Percentiles rank a stretch among this genome's conserved stretches.
These are phyloP conservation scores for Dipodomys stephensi DNA, from an alignment of 2,113 vertebrate species.

Conservation along the genomic window DNA sequence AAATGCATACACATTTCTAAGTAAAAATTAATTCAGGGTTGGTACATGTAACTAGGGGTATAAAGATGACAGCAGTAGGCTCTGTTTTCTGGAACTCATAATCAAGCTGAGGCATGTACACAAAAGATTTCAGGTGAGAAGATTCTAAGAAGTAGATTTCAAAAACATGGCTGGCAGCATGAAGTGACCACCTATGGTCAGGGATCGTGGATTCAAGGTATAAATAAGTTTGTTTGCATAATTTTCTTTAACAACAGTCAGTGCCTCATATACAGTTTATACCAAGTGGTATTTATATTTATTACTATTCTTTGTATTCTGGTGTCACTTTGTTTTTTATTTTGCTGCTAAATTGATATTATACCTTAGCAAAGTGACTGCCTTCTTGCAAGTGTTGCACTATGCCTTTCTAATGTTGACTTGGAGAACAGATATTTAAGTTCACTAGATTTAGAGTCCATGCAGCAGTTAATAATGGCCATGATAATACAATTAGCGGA, in stretches of 20 bases:
- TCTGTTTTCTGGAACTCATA: background rate
- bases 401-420: conserved; percentile 9
- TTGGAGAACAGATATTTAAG: background rate
- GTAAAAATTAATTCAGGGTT: background rate
- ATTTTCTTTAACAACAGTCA: conserved; percentile 22
- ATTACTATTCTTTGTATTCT: background rate
- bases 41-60: background rate
- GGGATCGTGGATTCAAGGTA: background rate
- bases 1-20: background rate
- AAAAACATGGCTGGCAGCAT: background rate
- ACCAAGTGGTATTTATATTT: background rate
- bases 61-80: background rate
- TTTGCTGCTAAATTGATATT: background rate
- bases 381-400: background rate
- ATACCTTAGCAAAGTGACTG: conserved; percentile 41
- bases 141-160: background rate
- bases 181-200: background rate
- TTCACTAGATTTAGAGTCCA: conserved; percentile 18
- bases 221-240: background rate
- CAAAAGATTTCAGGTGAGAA: background rate
- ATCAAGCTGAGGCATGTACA: background rate
- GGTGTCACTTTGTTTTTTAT: background rate
- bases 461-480: conserved; percentile 9
- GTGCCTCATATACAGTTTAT: background rate
- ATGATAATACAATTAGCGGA: conserved; percentile 49